These are phyloP conservation scores for Anadara kagoshimensis DNA, from an alignment of 1,140 invertebrate genomes.

Conservation along the genomic window DNA sequence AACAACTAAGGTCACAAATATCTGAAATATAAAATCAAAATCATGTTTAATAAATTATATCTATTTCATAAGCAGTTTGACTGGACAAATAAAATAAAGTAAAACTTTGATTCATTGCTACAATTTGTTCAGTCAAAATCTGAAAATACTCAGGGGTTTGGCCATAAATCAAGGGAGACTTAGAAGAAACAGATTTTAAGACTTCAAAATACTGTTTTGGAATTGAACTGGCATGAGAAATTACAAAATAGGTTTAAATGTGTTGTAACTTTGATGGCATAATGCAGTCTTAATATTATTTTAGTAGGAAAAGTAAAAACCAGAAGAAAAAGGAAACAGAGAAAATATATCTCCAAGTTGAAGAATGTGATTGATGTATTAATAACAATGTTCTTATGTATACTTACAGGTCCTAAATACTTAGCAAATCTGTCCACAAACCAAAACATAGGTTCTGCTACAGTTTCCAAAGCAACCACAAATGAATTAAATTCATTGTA, in stretches of 20 bases:
- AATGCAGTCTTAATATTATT: not conserved
- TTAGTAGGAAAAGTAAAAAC: not conserved
- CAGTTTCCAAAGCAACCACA: constrained; percentile 82
- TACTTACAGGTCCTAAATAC: constrained; percentile 88
- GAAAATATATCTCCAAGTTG: not conserved
- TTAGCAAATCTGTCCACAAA: constrained; percentile 93
- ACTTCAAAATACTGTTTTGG: too few species aligned
- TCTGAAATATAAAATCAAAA: constrained; percentile 55
- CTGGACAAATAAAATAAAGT: too few species aligned
- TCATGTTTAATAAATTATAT: not conserved
- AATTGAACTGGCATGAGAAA: too few species aligned
- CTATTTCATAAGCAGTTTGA: not conserved
- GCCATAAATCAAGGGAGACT: too few species aligned
- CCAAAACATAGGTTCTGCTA: constrained; percentile 95
- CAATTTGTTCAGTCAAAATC: too few species aligned
- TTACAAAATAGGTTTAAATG: too few species aligned
- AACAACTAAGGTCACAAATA: constrained; percentile 86
- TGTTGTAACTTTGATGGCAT: too few species aligned
- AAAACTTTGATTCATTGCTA: too few species aligned
- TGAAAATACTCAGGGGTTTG: too few species aligned
- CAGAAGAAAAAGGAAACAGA: not conserved
- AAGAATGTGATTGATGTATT: not conserved
- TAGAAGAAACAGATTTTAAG: too few species aligned
- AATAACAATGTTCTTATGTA: too few species aligned
- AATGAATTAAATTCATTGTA: constrained; percentile 68